phyloP scores from a whole-genome alignment of 2,113 vertebrate genomes.

The Madoqua kirkii region DNA sequence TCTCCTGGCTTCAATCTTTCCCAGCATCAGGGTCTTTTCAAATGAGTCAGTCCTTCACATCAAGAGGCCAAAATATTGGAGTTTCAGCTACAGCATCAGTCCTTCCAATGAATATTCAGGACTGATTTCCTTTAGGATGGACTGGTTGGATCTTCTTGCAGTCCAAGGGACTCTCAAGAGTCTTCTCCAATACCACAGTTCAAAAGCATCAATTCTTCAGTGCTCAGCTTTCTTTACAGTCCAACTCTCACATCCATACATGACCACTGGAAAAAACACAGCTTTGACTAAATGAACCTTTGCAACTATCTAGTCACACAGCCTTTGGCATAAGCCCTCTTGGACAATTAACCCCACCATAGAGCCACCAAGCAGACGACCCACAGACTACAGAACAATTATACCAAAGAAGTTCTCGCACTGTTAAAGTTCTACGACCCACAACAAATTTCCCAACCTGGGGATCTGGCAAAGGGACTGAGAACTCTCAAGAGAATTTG shows the following conservation, averaged over 20 bases:
- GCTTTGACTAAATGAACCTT: not conserved
- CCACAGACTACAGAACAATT: not conserved
- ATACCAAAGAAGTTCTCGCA: not conserved
- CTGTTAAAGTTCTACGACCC: not conserved
- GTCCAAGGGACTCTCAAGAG: not conserved
- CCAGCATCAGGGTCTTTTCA: not conserved
- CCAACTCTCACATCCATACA: not conserved
- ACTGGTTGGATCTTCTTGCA: not conserved
- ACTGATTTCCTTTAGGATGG: not conserved
- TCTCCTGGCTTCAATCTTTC: not conserved
- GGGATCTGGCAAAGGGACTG: not conserved
- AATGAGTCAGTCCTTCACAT: not conserved
- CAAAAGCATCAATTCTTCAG: not conserved
- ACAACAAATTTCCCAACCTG: not conserved
- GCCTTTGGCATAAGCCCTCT: not conserved
- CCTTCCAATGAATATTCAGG: not conserved
- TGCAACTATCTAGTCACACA: not conserved
- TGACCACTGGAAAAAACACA: not conserved
- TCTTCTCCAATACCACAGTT: not conserved
- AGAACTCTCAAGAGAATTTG: not conserved
- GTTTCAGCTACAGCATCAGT: not conserved
- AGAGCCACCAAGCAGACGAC: fast-evolving
- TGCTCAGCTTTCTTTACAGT: not conserved
- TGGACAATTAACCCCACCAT: not conserved
- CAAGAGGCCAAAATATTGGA: not conserved